Evolutionary conservation across 2,113 vertebrate species (phyloP), one percentile per base, ranked within the genome.

Genomic region (Potamarius usumacintae): DNA sequence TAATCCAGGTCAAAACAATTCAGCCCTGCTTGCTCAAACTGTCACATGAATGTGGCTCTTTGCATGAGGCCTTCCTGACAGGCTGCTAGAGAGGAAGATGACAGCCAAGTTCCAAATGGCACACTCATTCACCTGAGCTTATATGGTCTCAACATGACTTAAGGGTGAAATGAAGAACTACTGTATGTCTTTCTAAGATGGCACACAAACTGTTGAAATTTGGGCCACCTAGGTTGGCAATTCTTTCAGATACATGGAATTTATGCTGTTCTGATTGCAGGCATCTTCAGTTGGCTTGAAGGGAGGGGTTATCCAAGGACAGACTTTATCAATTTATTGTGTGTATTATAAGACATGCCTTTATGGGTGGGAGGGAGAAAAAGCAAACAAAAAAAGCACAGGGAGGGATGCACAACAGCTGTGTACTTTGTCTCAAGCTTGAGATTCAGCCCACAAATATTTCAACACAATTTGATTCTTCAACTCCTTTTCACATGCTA

Each of bases 381-480:
- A 80, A 81, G 62, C 30, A 53, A 79, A 71, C 42, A 25, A 20
- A 83, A 69, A 82, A 52, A 42, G 27, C 69, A 65, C 82, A 55
- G 22, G 20, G 85, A 90, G 55, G 84, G 85, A 90, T 90, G 78
- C 62, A 89, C 85, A 67, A 60, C 85, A 89, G 85, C 88, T 90
- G 85, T 87, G 42, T 79, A 89, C 71, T 83, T 90, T 86, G 87
- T 87, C 85, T 90, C 62, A 88, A 82, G 82, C 87, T 90, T 86
- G 85, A 88, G 58, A 85, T 84, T 85, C 74, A 86, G 53, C 83
- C 83, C 71, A 87, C 88, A 90, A 83, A 90, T 85, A 89, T 85
- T 87, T 83, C 78, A 89, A 89, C 82, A 90, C 87, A 90, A 89
- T 87, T 80, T 85, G 74, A 74, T 90, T 88, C 62, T 82, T 86